Evolutionary conservation across 1,140 invertebrate species (phyloP).

Genomic region (Ridgeia piscesae): DNA sequence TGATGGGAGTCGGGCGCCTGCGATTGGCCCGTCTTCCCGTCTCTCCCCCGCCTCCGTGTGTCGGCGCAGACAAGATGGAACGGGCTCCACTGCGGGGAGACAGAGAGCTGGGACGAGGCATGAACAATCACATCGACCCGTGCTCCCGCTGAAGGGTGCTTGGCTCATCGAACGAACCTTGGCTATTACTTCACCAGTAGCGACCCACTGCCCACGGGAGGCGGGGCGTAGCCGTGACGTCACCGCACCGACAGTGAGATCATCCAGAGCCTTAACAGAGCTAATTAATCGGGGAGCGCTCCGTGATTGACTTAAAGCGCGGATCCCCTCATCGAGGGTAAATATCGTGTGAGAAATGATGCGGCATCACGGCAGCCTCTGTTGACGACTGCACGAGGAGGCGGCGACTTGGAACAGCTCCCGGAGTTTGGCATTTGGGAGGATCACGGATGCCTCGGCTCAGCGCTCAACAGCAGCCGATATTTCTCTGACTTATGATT

Average conservation of each 20-base stretch:
- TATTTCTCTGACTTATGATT: neutral
- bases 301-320: neutral
- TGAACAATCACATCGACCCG: neutral
- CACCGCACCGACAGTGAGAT: neutral
- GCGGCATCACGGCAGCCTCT: neutral
- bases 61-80: neutral
- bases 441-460: neutral
- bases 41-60: neutral
- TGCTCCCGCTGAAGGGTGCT: neutral
- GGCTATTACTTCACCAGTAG: neutral
- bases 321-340: neutral
- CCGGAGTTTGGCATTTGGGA: neutral
- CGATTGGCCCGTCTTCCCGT: neutral
- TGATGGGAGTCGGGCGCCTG: neutral
- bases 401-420: neutral
- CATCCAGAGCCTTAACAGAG: neutral
- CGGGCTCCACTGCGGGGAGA: neutral
- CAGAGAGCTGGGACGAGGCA: neutral
- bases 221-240: conserved; percentile 1
- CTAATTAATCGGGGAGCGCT: neutral
- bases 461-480: neutral
- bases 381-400: neutral
- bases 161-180: neutral
- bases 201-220: neutral
- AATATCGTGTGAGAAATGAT: conserved; percentile 1